phyloP scores from a whole-genome alignment of 2,888 invertebrate genomes.

The Plagiodera versicolora region DNA sequence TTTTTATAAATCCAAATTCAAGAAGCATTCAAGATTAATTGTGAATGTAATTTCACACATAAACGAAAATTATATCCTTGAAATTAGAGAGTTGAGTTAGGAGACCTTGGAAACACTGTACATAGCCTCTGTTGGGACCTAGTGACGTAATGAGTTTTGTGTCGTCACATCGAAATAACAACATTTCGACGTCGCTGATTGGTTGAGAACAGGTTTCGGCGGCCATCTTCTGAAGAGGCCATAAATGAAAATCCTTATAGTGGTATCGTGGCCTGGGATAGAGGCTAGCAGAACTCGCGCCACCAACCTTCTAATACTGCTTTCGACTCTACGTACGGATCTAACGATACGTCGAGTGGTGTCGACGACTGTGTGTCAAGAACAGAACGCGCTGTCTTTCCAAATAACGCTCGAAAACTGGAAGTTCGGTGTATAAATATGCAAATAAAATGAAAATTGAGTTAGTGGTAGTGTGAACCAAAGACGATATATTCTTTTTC shows the following conservation, averaged over 20 bases:
- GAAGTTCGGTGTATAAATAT: slow-evolving; percentile 24
- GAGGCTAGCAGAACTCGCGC: slow-evolving; percentile 59
- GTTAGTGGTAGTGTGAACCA: slow-evolving; percentile 35
- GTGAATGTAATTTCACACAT: not conserved
- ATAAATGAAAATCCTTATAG: slow-evolving; percentile 50
- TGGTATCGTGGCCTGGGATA: slow-evolving; percentile 51
- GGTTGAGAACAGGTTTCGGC: slow-evolving; percentile 53
- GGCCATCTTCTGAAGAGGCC: slow-evolving; percentile 72
- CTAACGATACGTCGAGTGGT: slow-evolving; percentile 37
- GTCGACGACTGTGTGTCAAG: slow-evolving; percentile 39
- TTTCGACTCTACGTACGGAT: slow-evolving; percentile 58
- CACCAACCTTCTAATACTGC: slow-evolving; percentile 61
- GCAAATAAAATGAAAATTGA: slow-evolving; percentile 27
- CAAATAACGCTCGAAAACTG: slow-evolving; percentile 36
- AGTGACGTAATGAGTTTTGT: slow-evolving; percentile 53
- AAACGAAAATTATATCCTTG: slow-evolving; percentile 38
- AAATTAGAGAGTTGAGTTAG: slow-evolving; percentile 40
- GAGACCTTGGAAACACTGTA: slow-evolving; percentile 55
- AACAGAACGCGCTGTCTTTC: slow-evolving; percentile 43
- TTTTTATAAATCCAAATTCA: not conserved
- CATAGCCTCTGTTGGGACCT: slow-evolving; percentile 51
- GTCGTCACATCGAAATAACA: slow-evolving; percentile 52
- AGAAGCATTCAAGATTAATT: not conserved
- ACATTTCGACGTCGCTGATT: slow-evolving; percentile 49
- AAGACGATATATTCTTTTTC: slow-evolving; percentile 33